Base-by-base conservation (phyloP, 2,888 invertebrate genomes). In the Schizotus pectinicornis region DNA sequence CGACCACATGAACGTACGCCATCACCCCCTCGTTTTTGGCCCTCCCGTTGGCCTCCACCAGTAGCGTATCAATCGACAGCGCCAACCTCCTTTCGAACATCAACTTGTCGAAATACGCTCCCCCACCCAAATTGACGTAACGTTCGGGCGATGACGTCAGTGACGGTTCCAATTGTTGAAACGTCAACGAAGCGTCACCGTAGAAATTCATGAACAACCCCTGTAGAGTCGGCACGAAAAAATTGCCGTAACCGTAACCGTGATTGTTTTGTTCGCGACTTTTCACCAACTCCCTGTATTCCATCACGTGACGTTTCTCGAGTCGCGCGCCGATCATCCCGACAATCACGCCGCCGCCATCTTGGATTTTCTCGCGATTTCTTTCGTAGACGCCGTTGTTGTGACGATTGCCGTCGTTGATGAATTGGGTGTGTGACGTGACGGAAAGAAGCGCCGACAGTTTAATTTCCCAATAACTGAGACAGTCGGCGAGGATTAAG, bases 391-490 rank as follows among this genome's bases (percentile, higher is more conserved):
- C 74, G 0, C 86, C 87, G 64, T 83, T 82, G 9, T 81, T 80
- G 32, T 76, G 72, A 30, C 87, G 77, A 7, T 79, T 74, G 0
- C 87, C 87, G 56, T 85, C 81, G 56, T 88, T 87, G 49, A 87
- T 82, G 63, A 87, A 87, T 63, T 82, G 82, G 0, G 85, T 85
- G 48, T 80, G 80, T 0, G 86, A 86, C n/a, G 85, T 84, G 1
- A 87, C 80, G 30, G 81, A 83, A 43, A 87, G 78, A 77, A 86
- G 80, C 0, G 85, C 82, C 0, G 87, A 84, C 1, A 87, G 63
- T 67, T 87, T 87, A 65, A 88, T 81, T 73, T 88, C 87, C 48
- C 87, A 87, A 65, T 88, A 88, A 47, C 86, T 86, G 14, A 87
- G 74, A 61, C 84, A 85, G 63, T 83, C 82, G 13, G 82, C 79